A percentile compares a stretch with the other conserved stretches of the same genome.
These are phyloP conservation scores for Xiphophorus birchmanni DNA, from an alignment of 2,797 vertebrate species.

Conservation along the genomic window DNA sequence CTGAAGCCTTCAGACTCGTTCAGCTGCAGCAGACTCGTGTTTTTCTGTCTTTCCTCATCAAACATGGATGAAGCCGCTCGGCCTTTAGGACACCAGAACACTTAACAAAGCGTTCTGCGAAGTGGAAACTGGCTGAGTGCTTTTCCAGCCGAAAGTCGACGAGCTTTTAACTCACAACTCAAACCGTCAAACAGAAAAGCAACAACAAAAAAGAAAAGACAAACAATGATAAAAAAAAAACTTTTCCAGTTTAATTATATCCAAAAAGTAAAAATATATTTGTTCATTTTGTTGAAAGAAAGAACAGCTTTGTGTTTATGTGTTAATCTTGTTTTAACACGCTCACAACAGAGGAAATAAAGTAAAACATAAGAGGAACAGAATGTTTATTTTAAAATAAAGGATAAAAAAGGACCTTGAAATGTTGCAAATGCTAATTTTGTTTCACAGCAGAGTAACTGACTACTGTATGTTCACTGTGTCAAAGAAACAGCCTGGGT, in stretches of 20 bases:
- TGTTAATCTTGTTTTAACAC: neutral
- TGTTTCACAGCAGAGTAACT: neutral
- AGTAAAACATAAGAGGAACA: neutral
- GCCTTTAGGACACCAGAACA: conserved; percentile 16
- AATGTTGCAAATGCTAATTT: neutral
- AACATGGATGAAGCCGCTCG: conserved; percentile 40
- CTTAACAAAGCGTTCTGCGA: neutral
- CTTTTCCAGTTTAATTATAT: no score
- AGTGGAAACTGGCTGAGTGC: conserved; percentile 35
- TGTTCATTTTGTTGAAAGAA: neutral
- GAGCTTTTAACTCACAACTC: neutral
- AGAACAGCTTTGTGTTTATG: neutral
- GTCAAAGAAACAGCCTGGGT: neutral
- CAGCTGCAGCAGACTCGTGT: conserved; percentile 14
- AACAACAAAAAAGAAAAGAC: neutral
- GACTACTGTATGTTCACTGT: neutral
- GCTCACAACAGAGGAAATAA: neutral
- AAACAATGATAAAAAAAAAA: neutral
- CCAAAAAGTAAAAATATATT: neutral
- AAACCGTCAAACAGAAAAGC: neutral
- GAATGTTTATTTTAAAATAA: neutral
- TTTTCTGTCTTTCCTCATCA: conserved; percentile 25
- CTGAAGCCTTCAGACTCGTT: neutral
- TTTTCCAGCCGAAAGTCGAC: neutral
- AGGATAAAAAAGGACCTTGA: neutral